These are phyloP conservation scores for Petrocephalus zakoni DNA, from an alignment of 2,113 vertebrate species.

Conservation along the genomic window DNA sequence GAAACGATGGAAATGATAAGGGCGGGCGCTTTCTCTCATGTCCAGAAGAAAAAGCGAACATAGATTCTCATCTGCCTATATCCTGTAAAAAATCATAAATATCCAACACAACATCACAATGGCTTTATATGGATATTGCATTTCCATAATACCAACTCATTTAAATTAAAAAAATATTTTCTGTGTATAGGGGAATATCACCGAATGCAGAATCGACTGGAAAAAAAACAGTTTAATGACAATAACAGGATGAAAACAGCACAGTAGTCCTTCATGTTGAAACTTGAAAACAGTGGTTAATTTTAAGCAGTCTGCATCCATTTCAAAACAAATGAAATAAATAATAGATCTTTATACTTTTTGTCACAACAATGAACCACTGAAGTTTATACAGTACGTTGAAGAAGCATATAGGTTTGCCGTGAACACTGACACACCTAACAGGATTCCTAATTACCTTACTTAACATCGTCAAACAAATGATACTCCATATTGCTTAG, in stretches of 20 bases:
- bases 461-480: constrained; percentile 68
- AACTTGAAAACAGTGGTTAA: constrained; percentile 27
- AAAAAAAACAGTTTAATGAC: constrained; percentile 12
- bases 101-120: constrained; percentile 34
- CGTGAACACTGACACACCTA: constrained; percentile 67
- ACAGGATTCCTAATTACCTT: constrained; percentile 65
- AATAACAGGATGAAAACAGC: constrained; percentile 52
- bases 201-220: constrained; percentile 11
- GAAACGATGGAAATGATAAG: constrained; percentile 30
- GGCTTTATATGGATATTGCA: constrained; percentile 36
- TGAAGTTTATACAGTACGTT: constrained; percentile 64
- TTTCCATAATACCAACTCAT: constrained; percentile 38
- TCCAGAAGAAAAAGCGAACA: constrained; percentile 36
- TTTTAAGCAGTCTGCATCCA: constrained; percentile 68
- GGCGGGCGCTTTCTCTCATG: constrained; percentile 71
- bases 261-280: constrained; percentile 42
- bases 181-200: not conserved
- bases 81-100: constrained; percentile 2
- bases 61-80: constrained; percentile 13
- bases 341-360: constrained; percentile 50
- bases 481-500: constrained; percentile 80
- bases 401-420: constrained; percentile 68
- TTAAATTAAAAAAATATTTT: constrained; percentile 14
- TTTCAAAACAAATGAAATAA: constrained; percentile 57
- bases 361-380: constrained; percentile 67